Percentiles rank a stretch among this genome's conserved stretches.
phyloP scores from a whole-genome alignment of 1,140 invertebrate species.

The Zophobas atratus region DNA sequence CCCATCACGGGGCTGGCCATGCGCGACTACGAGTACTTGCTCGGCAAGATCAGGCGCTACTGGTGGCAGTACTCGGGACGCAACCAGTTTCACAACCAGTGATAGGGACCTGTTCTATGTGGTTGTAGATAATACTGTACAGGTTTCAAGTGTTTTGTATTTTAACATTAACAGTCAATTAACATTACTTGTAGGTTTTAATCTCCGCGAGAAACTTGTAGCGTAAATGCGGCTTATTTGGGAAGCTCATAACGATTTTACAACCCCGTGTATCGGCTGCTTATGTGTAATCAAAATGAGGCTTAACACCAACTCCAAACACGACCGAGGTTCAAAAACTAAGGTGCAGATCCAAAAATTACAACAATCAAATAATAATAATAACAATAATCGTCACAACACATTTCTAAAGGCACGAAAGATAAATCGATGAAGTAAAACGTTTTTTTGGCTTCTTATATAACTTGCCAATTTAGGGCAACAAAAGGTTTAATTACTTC shows the following conservation, averaged over 20 bases:
- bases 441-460: too few relatives aligned
- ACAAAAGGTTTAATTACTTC: too few relatives aligned
- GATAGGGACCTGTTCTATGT: conserved; percentile 20
- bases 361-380: too few relatives aligned
- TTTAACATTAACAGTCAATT: conserved; percentile 48
- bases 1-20: conserved; percentile 65
- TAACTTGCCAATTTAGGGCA: too few relatives aligned
- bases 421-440: neutral
- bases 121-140: conserved; percentile 43
- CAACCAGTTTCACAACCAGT: conserved; percentile 42
- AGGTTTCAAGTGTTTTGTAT: conserved; percentile 41
- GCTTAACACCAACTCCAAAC: conserved; percentile 32
- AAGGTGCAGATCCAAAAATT: neutral
- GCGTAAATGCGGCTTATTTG: conserved; percentile 30
- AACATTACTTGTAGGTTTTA: conserved; percentile 46
- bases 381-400: too few relatives aligned
- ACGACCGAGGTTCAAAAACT: conserved; percentile 11
- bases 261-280: conserved; percentile 26
- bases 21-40: conserved; percentile 64
- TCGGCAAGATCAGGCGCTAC: conserved; percentile 61
- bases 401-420: neutral
- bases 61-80: conserved; percentile 59
- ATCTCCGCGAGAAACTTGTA: conserved; percentile 21
- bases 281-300: conserved; percentile 41
- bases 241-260: conserved; percentile 40